Conservation (phyloP, 2,888 invertebrate species). For the Tholera decimalis region DNA sequence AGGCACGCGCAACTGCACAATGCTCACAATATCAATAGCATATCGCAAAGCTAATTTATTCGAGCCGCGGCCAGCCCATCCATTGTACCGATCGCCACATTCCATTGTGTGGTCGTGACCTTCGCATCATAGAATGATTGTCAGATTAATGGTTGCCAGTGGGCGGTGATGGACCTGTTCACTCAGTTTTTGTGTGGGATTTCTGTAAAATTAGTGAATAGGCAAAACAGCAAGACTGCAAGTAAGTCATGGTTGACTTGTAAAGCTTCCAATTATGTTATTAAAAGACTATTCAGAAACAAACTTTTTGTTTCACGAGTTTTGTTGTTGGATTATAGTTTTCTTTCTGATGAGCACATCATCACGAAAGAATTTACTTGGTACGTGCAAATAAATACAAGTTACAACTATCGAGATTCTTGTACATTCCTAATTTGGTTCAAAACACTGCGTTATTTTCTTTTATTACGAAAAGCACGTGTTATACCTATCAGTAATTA, state of each 20-base stretch:
- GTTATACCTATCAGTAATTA: constrained; percentile 14
- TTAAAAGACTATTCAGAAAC: neutral
- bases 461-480: constrained; percentile 25
- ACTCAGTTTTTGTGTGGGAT: constrained; percentile 58
- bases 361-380: constrained; percentile 21
- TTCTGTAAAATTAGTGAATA: constrained; percentile 43
- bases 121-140: constrained; percentile 72
- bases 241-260: constrained; percentile 10
- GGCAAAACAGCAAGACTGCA: constrained; percentile 38
- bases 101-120: constrained; percentile 84
- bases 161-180: constrained; percentile 66
- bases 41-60: constrained; percentile 77
- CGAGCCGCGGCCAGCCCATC: constrained; percentile 76
- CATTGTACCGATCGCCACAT: constrained; percentile 82
- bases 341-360: neutral
- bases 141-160: constrained; percentile 66
- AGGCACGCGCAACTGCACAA: constrained; percentile 61
- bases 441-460: constrained; percentile 20
- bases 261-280: neutral
- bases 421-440: constrained; percentile 37
- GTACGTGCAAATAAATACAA: constrained; percentile 34
- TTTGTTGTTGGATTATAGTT: neutral
- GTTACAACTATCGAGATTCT: constrained; percentile 12
- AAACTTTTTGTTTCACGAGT: neutral
- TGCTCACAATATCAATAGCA: constrained; percentile 64